Conservation (phyloP, 2,113 vertebrate genomes). For the Isichthys henryi region DNA sequence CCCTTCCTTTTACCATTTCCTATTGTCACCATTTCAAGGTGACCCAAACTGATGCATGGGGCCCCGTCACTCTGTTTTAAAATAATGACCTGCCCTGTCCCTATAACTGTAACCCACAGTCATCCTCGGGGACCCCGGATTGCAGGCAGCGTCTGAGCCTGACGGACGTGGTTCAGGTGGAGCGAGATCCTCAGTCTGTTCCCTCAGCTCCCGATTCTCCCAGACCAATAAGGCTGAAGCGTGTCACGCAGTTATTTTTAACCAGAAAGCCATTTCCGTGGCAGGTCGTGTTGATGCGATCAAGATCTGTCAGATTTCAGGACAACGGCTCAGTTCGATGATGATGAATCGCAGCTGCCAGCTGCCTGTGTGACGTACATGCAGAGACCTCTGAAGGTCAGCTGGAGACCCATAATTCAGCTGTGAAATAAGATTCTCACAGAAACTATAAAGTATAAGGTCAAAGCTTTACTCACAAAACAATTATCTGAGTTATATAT, state of each 20-base stretch:
- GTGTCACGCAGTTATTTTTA: neutral
- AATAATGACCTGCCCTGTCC: neutral
- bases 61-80: neutral
- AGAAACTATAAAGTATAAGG: conserved; percentile 27
- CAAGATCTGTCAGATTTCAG: neutral
- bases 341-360: neutral
- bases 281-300: neutral
- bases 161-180: neutral
- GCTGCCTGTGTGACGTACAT: neutral
- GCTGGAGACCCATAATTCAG: neutral
- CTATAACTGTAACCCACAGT: neutral
- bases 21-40: neutral
- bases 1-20: conserved; percentile 8
- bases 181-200: neutral
- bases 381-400: neutral
- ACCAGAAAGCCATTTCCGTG: neutral
- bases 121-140: neutral
- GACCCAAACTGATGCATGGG: neutral
- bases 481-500: conserved; percentile 24
- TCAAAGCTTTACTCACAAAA: conserved; percentile 26
- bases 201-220: neutral
- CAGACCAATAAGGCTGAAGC: neutral
- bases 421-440: conserved; percentile 10
- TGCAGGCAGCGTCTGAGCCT: neutral
- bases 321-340: neutral